Conservation (phyloP, 2,888 invertebrate species). For the Auanema freiburgensis region DNA sequence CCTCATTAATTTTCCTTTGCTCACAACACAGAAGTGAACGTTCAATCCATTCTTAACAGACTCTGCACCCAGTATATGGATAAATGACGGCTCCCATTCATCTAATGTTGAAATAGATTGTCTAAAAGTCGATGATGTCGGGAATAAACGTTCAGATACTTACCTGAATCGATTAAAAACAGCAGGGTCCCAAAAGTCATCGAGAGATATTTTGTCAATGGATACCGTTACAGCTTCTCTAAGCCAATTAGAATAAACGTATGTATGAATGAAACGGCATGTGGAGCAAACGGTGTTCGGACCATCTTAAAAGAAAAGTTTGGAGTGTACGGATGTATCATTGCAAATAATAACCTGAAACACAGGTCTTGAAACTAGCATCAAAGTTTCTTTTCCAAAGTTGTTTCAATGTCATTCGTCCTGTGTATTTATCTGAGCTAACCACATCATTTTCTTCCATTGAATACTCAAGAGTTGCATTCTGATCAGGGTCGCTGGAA, state of each 20-base stretch:
- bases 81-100: conserved; percentile 32
- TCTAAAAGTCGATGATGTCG: conserved; percentile 18
- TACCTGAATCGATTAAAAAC: conserved; percentile 53
- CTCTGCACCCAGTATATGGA: conserved; percentile 34
- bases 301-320: conserved; percentile 43
- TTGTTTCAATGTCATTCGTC: conserved; percentile 46
- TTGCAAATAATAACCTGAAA: conserved; percentile 41
- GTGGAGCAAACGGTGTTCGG: conserved; percentile 59
- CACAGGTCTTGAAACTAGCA: conserved; percentile 51
- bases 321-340: conserved; percentile 5
- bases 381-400: conserved; percentile 54
- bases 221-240: conserved; percentile 50
- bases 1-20: conserved; percentile 17
- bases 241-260: conserved; percentile 44
- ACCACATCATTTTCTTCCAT: conserved; percentile 56
- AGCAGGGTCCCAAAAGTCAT: conserved; percentile 55
- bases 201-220: conserved; percentile 40
- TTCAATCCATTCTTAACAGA: conserved; percentile 27
- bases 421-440: conserved; percentile 50
- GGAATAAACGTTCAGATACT: background rate
- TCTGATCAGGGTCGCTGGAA: conserved; percentile 61
- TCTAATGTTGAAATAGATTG: conserved; percentile 33
- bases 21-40: conserved; percentile 26
- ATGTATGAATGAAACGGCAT: conserved; percentile 47
- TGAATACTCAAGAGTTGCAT: conserved; percentile 59